phyloP scores from a whole-genome alignment of 2,888 invertebrate species.

The Agrotis segetum region DNA sequence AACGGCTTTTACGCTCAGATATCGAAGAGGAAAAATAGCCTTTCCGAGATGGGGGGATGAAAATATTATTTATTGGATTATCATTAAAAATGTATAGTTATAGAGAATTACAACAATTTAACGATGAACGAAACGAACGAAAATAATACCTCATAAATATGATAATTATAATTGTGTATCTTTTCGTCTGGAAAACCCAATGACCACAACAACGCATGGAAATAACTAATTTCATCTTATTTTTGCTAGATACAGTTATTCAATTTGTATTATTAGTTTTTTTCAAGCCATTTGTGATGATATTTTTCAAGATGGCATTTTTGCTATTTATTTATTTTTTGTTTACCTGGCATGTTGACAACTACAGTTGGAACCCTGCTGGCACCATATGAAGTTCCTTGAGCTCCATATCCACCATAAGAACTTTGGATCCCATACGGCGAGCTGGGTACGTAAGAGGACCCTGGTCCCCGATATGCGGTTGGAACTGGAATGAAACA shows the following conservation, averaged over 20 bases:
- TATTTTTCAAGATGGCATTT: too few species aligned
- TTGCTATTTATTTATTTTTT: too few species aligned
- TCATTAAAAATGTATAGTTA: not conserved
- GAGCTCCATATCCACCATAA: conserved; percentile 18
- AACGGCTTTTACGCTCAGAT: too few species aligned
- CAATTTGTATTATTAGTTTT: too few species aligned
- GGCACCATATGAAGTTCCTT: conserved; percentile 14
- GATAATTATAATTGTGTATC: not conserved
- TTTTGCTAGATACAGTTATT: too few species aligned
- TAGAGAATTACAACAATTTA: not conserved
- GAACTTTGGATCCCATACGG: conserved; percentile 21
- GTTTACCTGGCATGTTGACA: conserved; percentile 53
- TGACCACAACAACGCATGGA: conserved; percentile 38
- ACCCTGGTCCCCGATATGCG: conserved; percentile 37
- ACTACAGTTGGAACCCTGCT: conserved; percentile 46
- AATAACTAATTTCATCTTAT: not conserved
- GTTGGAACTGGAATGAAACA: conserved; percentile 41
- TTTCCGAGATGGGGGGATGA: too few species aligned
- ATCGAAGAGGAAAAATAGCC: too few species aligned
- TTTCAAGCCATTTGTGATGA: too few species aligned
- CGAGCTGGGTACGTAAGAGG: conserved; percentile 29
- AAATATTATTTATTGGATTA: not conserved
- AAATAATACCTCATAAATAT: too few species aligned
- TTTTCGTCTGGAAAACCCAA: conserved; percentile 29
- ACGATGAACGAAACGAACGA: not conserved